Evolutionary conservation across 2,888 invertebrate genomes (phyloP).

Genomic region (Hemaris fuciformis): DNA sequence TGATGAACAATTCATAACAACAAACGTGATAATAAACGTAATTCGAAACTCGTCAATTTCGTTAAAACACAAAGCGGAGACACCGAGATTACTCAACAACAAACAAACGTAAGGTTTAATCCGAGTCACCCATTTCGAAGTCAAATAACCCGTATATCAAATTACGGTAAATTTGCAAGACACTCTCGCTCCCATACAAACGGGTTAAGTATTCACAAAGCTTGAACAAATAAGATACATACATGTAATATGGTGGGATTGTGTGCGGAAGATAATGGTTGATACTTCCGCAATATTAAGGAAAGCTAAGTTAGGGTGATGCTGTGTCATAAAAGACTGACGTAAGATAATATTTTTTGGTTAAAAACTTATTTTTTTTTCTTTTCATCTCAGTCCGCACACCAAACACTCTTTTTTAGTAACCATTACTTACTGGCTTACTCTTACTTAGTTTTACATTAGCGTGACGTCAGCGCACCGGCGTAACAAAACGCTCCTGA

Average conservation of each 20-base stretch:
- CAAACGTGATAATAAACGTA: neutral
- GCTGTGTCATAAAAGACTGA: no score
- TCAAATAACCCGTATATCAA: conserved; percentile 8
- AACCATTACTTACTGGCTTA: no score
- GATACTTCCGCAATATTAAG: no score
- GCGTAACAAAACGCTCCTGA: no score
- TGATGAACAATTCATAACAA: neutral
- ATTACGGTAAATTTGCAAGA: neutral
- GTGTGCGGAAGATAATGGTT: no score
- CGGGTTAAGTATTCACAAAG: neutral
- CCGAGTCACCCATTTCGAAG: neutral
- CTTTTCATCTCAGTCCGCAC: no score
- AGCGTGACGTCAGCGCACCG: no score
- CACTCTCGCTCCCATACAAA: neutral
- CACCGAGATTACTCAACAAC: neutral
- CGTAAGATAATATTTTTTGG: no score
- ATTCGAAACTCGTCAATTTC: neutral
- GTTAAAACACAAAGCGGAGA: neutral
- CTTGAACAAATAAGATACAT: neutral
- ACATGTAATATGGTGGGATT: neutral
- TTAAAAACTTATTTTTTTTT: no score
- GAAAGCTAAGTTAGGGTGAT: no score
- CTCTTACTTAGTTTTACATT: no score
- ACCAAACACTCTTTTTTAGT: no score
- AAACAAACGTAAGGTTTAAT: conserved; percentile 11